phyloP scores from a whole-genome alignment of 1,140 invertebrate species.

The Drosophila suzukii region DNA sequence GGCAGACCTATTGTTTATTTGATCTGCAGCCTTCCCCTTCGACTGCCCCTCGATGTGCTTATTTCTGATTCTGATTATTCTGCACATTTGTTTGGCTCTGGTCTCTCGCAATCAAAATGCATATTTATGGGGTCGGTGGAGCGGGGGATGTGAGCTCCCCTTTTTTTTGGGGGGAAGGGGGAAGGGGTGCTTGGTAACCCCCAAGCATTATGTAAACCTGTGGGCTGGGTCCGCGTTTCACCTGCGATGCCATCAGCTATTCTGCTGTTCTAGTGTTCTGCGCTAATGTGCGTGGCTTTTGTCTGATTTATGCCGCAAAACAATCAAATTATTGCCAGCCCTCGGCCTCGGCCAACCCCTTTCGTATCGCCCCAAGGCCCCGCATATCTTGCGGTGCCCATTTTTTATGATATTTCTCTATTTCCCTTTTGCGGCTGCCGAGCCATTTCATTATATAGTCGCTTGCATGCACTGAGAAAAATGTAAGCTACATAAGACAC shows the following conservation, averaged over 20 bases:
- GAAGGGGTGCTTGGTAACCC: background rate
- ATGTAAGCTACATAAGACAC: background rate
- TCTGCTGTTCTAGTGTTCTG: background rate
- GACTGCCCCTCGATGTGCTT: background rate
- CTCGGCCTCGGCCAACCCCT: constrained; percentile 3
- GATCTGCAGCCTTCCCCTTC: background rate
- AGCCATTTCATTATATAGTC: constrained; percentile 60
- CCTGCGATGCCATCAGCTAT: constrained; percentile 2
- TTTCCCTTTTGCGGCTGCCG: constrained; percentile 35
- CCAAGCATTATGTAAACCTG: constrained; percentile 30
- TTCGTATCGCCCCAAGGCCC: background rate
- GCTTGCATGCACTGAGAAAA: constrained; percentile 22
- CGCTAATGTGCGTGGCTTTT: constrained; percentile 59
- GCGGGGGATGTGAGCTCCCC: background rate
- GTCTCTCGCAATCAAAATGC: constrained; percentile 15
- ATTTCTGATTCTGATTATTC: constrained; percentile 19
- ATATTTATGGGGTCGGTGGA: constrained; percentile 5
- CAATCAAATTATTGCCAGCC: constrained; percentile 72
- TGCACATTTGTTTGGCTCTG: constrained; percentile 9
- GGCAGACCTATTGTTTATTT: constrained; percentile 8
- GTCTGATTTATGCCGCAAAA: constrained; percentile 70
- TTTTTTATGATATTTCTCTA: constrained; percentile 33
- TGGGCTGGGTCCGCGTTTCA: constrained; percentile 6
- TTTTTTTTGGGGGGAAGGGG: no score
- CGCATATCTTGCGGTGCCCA: constrained; percentile 13